phyloP scores from a whole-genome alignment of 1,140 invertebrate species.

The Lasioglossum albipes region DNA sequence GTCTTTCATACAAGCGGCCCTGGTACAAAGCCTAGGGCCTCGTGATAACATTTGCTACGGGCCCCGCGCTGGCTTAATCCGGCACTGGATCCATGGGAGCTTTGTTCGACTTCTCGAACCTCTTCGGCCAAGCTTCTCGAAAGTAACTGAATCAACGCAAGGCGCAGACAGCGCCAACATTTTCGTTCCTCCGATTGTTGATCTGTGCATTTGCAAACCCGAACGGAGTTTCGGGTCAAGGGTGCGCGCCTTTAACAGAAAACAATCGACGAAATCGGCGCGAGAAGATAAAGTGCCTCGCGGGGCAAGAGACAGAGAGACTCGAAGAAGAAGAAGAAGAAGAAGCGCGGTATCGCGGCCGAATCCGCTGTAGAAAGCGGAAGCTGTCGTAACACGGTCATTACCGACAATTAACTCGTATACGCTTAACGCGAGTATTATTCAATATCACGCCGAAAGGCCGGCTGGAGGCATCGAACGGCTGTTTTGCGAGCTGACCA shows the following conservation, averaged over 20 bases:
- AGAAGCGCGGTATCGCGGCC: too few relatives aligned
- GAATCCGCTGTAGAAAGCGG: slow-evolving; percentile 16
- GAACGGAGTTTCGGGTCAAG: slow-evolving; percentile 7
- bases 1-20: too few relatives aligned
- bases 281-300: neutral
- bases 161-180: too few relatives aligned
- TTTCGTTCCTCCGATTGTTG: neutral
- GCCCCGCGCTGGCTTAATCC: too few relatives aligned
- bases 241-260: neutral
- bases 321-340: too few relatives aligned
- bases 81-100: too few relatives aligned
- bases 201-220: neutral
- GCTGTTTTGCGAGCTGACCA: slow-evolving; percentile 9
- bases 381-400: slow-evolving; percentile 41
- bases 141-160: too few relatives aligned
- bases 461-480: neutral
- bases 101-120: too few relatives aligned
- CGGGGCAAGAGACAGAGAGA: too few relatives aligned
- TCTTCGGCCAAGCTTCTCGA: too few relatives aligned
- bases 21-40: too few relatives aligned
- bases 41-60: too few relatives aligned
- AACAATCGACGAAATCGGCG: neutral
- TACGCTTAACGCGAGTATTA: slow-evolving; percentile 23
- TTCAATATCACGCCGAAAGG: slow-evolving; percentile 32
- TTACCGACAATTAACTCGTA: slow-evolving; percentile 25